Base-by-base conservation (phyloP, 2,888 invertebrate genomes). In the Globia sparganii region DNA sequence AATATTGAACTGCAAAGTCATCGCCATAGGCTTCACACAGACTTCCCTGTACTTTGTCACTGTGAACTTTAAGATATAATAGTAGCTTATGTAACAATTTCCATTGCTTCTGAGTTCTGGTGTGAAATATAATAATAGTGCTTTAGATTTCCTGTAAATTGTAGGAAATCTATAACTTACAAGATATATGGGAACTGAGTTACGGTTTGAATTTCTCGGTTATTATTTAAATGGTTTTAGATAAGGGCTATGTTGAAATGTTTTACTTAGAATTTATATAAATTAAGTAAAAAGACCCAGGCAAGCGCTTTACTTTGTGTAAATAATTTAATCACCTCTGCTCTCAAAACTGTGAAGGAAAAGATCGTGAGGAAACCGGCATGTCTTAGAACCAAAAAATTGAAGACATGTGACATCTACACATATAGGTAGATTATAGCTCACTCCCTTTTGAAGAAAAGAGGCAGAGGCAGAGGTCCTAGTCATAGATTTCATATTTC, bases 121-220 rank as follows among this genome's bases (percentile, higher is more conserved):
- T 56, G 46, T 37, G 6, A 56, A 77, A 40, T 75, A 49, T 75
- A 81, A 78, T 81, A 65, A 66, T 43, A 53, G 65, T 53, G 8
- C 25, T 78, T 78, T 53, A 21, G 34, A 81, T 81, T 81, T 78
- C 49, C 82, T 80, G 49, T 53, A 43, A 81, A 59, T 43, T 53
- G 34, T 43, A 81, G 82, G 82, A 78, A 74, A 78, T 78, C 28
- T 43, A 65, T 78, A 59, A 82, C n/a, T 66, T 53, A 78, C 77
- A 76, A 82, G n/a, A 82, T 81, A 28, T 78, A 25, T 37, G 31
- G 1, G n/a, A 56, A 56, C n/a, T 66, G 25, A 82, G 37, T 76
- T 56, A 82, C 43, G 25, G 18, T 46, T 66, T 31, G n/a, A 11
- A n/a, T 31, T 53, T 75, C 28, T 56, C 18, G 11, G 49, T 28